A percentile compares a stretch with the other conserved stretches of the same genome.
Conservation (phyloP, 2,113 vertebrate genomes). For the Grantiella picta region DNA sequence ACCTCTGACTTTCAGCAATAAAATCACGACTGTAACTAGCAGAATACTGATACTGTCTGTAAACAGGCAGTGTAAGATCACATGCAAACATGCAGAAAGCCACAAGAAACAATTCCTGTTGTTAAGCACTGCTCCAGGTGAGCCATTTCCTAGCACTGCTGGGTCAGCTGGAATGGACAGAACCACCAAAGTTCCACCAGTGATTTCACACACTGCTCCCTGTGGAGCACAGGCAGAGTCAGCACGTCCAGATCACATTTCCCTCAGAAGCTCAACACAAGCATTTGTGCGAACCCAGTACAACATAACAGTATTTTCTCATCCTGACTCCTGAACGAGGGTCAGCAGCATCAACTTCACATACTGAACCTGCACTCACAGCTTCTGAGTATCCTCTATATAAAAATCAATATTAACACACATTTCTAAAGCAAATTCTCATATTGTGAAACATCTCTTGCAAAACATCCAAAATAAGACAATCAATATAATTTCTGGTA, state of each 20-base stretch:
- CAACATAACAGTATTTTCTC: background rate
- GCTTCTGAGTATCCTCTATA: background rate
- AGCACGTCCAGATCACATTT: background rate
- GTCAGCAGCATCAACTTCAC: background rate
- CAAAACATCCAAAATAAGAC: background rate
- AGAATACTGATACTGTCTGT: background rate
- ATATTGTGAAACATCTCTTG: background rate
- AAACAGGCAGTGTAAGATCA: background rate
- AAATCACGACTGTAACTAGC: background rate
- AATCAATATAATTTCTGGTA: background rate
- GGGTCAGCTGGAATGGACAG: background rate
- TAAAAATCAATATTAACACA: background rate
- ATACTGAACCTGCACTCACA: background rate
- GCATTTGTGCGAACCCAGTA: background rate
- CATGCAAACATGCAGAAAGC: background rate
- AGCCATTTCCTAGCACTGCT: background rate
- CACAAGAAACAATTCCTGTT: background rate
- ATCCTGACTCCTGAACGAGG: background rate
- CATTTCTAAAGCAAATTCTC: background rate
- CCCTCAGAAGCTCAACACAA: background rate
- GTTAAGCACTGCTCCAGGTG: background rate
- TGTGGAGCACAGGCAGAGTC: rapidly evolving
- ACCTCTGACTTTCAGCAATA: background rate
- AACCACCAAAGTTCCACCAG: background rate
- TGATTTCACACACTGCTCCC: background rate